Evolutionary conservation across 2,113 vertebrate genomes (phyloP).

Genomic region (Sorex araneus): DNA sequence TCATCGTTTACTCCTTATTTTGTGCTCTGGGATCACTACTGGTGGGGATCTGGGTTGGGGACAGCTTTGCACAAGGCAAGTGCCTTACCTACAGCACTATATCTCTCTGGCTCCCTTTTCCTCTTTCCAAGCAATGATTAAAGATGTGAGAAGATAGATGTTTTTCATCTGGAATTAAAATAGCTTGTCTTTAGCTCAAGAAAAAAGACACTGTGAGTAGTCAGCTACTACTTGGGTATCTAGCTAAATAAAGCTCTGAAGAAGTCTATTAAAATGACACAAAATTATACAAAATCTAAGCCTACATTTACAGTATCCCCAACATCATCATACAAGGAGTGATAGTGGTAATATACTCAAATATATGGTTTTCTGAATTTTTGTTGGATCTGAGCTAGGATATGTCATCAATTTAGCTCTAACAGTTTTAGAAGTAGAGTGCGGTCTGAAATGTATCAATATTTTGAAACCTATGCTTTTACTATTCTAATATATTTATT

Average conservation of each 20-base stretch:
- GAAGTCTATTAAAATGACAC: slow-evolving; percentile 90
- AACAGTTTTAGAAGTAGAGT: neutral
- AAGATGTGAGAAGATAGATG: slow-evolving; percentile 90
- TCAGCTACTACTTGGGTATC: slow-evolving; percentile 92
- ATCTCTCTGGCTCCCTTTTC: no score
- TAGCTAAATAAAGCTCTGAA: slow-evolving; percentile 94
- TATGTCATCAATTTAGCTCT: neutral
- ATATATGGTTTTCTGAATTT: slow-evolving; percentile 68
- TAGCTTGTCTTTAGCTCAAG: slow-evolving; percentile 94
- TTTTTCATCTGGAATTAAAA: slow-evolving; percentile 94
- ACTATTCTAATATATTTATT: neutral
- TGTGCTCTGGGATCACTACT: no score
- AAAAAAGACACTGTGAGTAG: slow-evolving; percentile 93
- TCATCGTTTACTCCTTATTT: no score
- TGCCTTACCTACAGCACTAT: no score
- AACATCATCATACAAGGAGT: slow-evolving; percentile 53
- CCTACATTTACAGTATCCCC: slow-evolving; percentile 74
- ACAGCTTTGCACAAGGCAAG: no score
- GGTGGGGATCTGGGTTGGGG: no score
- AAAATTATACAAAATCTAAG: slow-evolving; percentile 87
- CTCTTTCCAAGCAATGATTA: slow-evolving; percentile 89
- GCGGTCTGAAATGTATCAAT: slow-evolving; percentile 20
- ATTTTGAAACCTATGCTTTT: neutral
- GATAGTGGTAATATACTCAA: slow-evolving; percentile 39
- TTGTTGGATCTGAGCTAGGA: slow-evolving; percentile 53